Percentiles rank a stretch among this genome's conserved stretches.
Evolutionary conservation across 2,888 invertebrate species (phyloP).

Genomic region (Noctua comes): DNA sequence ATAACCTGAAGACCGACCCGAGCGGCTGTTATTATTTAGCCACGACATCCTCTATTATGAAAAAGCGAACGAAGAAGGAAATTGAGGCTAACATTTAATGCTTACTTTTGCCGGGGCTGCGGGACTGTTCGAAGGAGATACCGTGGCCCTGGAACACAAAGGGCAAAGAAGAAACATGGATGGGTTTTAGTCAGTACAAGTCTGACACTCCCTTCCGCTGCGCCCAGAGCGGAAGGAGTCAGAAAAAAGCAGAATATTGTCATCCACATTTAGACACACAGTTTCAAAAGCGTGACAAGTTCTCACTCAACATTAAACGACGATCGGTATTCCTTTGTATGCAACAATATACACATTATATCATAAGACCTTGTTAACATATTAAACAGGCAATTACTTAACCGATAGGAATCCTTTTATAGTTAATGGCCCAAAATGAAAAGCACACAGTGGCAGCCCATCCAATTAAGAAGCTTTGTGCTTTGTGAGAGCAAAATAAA

Average conservation of each 20-base stretch:
- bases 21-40: too few species aligned
- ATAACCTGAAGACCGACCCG: too few species aligned
- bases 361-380: slow-evolving; percentile 5
- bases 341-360: neutral
- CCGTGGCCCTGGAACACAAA: too few species aligned
- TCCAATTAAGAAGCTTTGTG: slow-evolving; percentile 36
- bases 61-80: too few species aligned
- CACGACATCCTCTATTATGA: too few species aligned
- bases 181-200: too few species aligned
- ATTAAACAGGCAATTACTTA: slow-evolving; percentile 53
- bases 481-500: slow-evolving; percentile 29
- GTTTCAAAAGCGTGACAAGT: neutral
- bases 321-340: neutral
- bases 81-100: too few species aligned
- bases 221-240: too few species aligned
- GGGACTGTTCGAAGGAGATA: too few species aligned
- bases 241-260: neutral
- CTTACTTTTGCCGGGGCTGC: neutral
- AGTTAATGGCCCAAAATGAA: slow-evolving; percentile 44
- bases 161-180: too few species aligned
- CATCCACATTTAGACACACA: neutral
- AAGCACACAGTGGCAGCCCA: slow-evolving; percentile 74
- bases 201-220: too few species aligned
- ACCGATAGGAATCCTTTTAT: slow-evolving; percentile 71
- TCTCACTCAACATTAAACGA: neutral